These are phyloP conservation scores for Nematolebias whitei DNA, from an alignment of 2,113 vertebrate species.

Conservation along the genomic window DNA sequence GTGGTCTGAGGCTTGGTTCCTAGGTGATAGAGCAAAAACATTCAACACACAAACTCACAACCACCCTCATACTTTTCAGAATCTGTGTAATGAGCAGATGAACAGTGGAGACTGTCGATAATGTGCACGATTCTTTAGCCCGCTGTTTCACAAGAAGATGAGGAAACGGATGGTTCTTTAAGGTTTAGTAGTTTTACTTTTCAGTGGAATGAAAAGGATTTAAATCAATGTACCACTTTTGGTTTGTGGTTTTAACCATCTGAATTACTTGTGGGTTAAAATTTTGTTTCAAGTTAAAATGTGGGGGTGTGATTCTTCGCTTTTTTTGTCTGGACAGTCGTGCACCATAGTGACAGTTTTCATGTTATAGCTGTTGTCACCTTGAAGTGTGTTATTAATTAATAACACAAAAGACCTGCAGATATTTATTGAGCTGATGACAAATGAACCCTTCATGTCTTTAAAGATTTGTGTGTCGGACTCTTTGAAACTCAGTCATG, in stretches of 20 bases:
- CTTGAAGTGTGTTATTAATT: neutral
- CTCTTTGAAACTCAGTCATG: slow-evolving; percentile 49
- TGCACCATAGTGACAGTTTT: neutral
- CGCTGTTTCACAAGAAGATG: neutral
- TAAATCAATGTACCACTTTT: slow-evolving; percentile 32
- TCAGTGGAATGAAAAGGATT: neutral
- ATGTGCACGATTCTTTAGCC: neutral
- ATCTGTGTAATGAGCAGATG: slow-evolving; percentile 13
- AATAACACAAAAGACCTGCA: neutral
- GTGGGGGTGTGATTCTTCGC: neutral
- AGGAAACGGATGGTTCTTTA: neutral
- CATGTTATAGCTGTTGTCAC: too few relatives aligned
- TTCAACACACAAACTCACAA: slow-evolving; percentile 34
- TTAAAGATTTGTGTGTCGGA: slow-evolving; percentile 15
- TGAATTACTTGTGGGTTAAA: slow-evolving; percentile 34
- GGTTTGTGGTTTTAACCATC: slow-evolving; percentile 60
- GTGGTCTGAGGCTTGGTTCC: slow-evolving; percentile 74
- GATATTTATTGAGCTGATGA: slow-evolving; percentile 7
- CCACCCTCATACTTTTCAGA: slow-evolving; percentile 18
- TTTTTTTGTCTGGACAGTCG: neutral
- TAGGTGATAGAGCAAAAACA: slow-evolving; percentile 51
- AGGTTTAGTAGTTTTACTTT: neutral
- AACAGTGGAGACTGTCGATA: neutral
- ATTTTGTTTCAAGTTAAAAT: slow-evolving; percentile 22
- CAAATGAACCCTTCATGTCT: slow-evolving; percentile 34